Base-by-base conservation (phyloP, 2,888 invertebrate species). In the Agriopis marginaria region DNA sequence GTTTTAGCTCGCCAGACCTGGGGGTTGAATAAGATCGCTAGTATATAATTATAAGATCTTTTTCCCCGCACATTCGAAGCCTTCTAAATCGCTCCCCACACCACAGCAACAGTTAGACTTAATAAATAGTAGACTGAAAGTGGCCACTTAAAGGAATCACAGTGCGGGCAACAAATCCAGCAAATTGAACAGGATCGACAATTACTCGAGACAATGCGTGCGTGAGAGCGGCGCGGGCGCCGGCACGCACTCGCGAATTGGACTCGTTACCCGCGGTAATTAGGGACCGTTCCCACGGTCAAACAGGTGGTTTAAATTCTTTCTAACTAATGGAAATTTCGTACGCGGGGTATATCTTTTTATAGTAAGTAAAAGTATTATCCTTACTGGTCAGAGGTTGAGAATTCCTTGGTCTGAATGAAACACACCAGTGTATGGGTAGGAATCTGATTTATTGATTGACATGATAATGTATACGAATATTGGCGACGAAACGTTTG, bases 171-270 rank as follows among this genome's bases (percentile, higher is more conserved):
- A 90, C 91, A 85, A 86, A 87, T 85, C 85, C 88, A 87, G 86
- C 89, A 92, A 93, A 93, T 92, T 92, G 92, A 89, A 92, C 93
- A 93, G 93, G 91, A 92, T 91, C 90, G 90, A 92, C 93, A 93
- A 94, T 93, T 94, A 94, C 92, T 81, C 92, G 91, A 92, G 92
- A 93, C 93, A 93, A 93, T 93, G 92, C 92, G 92, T 93, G 93
- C 93, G 93, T 92, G 93, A 93, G 93, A 91, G 88, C 79, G 86
- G 89, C 87, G 89, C 88, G 85, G 89, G 87, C 88, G 88, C 88
- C 84, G 87, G 93, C 92, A 90, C 85, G 67, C 64, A 64, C 76
- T 83, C 90, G 92, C 92, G 93, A 93, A 94, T 93, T 93, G 92
- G 92, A 89, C 91, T 90, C 88, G 92, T 93, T 93, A 90, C 88